These are phyloP conservation scores for Phyto melanocephala DNA, from an alignment of 2,888 invertebrate species.

Conservation along the genomic window DNA sequence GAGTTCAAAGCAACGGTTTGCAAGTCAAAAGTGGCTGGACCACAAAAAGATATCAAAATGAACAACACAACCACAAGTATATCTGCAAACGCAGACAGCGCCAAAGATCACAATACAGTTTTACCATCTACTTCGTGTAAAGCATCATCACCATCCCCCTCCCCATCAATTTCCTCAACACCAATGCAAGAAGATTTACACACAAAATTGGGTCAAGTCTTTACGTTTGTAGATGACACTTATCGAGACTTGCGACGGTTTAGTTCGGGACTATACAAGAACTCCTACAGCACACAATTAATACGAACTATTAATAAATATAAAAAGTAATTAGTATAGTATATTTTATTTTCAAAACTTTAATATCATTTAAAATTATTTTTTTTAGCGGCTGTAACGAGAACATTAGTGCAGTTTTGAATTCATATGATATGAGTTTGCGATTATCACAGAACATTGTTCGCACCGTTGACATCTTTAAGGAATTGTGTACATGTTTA, in stretches of 20 bases:
- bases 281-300: conserved; percentile 4
- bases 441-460: conserved; percentile 48
- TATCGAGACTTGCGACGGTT: conserved; percentile 44
- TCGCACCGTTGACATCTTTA: conserved; percentile 44
- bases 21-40: conserved; percentile 43
- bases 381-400: conserved; percentile 42
- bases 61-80: neutral
- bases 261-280: conserved; percentile 8
- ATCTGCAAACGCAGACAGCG: neutral
- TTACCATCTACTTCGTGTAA: neutral
- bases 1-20: conserved; percentile 9
- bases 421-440: conserved; percentile 27
- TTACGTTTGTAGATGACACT: conserved; percentile 42
- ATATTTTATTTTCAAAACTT: neutral
- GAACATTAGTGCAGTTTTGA: conserved; percentile 21
- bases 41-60: conserved; percentile 1
- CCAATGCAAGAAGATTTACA: neutral
- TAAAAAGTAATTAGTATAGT: conserved; percentile 38
- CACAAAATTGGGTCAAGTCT: conserved; percentile 29
- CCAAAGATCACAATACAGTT: conserved; percentile 1
- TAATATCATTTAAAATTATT: neutral
- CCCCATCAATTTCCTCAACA: neutral
- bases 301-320: conserved; percentile 53
- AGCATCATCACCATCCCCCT: neutral
- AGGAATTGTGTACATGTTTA: conserved; percentile 37